Evolutionary conservation across 2,888 invertebrate genomes (phyloP).

Genomic region (Serrognathus titanus): DNA sequence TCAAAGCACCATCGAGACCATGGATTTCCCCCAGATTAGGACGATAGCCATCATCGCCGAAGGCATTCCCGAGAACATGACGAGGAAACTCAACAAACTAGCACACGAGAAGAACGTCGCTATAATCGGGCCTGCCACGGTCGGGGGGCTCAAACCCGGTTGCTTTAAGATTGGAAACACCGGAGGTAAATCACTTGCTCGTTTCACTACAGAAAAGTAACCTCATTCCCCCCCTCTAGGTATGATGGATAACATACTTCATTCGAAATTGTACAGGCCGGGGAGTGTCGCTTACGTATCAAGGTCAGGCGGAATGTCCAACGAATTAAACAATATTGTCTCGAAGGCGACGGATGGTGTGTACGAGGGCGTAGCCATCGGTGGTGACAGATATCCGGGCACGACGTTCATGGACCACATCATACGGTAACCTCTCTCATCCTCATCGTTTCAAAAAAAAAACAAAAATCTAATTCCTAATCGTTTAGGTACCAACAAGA

Average conservation of each 20-base stretch:
- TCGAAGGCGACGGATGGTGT: conserved; percentile 97
- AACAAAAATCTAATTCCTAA: neutral
- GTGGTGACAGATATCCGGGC: conserved; percentile 96
- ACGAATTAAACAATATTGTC: conserved; percentile 97
- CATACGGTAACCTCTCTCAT: conserved; percentile 63
- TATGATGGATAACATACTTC: conserved; percentile 98
- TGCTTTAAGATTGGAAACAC: conserved; percentile 99
- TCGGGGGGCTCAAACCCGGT: conserved; percentile 97
- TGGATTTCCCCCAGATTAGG: conserved; percentile 90
- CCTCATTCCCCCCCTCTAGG: too few relatives aligned
- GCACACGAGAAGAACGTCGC: conserved; percentile 70
- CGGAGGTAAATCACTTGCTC: conserved; percentile 63
- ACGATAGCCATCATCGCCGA: conserved; percentile 98
- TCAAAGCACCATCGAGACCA: conserved; percentile 92
- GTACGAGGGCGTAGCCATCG: conserved; percentile 95
- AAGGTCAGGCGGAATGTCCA: conserved; percentile 98
- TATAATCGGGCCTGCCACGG: conserved; percentile 76
- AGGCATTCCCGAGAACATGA: conserved; percentile 98
- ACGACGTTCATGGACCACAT: conserved; percentile 98
- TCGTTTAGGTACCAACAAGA: conserved; percentile 61
- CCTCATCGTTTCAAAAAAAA: too few relatives aligned
- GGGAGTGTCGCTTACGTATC: conserved; percentile 98
- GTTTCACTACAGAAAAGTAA: too few relatives aligned
- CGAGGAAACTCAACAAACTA: conserved; percentile 82
- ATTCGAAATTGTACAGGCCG: conserved; percentile 93